Evolutionary conservation across 2,113 vertebrate species (phyloP).

Genomic region (Bostrychus sinensis): DNA sequence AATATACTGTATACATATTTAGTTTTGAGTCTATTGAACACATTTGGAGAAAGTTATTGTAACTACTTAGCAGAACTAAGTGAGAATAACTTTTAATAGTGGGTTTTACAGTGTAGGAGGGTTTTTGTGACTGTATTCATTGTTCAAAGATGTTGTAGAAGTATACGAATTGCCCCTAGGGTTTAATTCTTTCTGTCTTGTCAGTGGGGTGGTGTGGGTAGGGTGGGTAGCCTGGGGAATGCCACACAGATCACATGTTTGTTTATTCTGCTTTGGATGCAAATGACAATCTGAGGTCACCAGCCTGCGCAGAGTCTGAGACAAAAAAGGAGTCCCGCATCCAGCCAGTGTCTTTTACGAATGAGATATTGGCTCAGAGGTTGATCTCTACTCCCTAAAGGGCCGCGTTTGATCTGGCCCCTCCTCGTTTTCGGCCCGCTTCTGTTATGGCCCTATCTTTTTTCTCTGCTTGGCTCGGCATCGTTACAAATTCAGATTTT

Average conservation of each 20-base stretch:
- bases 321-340: slow-evolving; percentile 48
- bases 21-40: too few species aligned
- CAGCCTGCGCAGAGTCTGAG: slow-evolving; percentile 43
- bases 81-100: too few species aligned
- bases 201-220: slow-evolving; percentile 34
- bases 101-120: slow-evolving; percentile 20
- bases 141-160: slow-evolving; percentile 60
- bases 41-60: too few species aligned
- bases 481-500: slow-evolving; percentile 69
- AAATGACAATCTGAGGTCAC: slow-evolving; percentile 67
- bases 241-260: slow-evolving; percentile 58
- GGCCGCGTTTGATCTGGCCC: slow-evolving; percentile 54
- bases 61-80: too few species aligned
- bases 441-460: slow-evolving; percentile 46
- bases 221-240: slow-evolving; percentile 56
- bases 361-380: slow-evolving; percentile 42
- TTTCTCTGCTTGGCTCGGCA: slow-evolving; percentile 42
- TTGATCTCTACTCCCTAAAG: slow-evolving; percentile 51
- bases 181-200: slow-evolving; percentile 53
- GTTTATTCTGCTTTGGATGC: slow-evolving; percentile 64
- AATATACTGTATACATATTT: too few species aligned
- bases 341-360: slow-evolving; percentile 23
- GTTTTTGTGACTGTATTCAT: slow-evolving; percentile 54
- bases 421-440: slow-evolving; percentile 37
- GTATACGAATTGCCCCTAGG: slow-evolving; percentile 41